A percentile compares a stretch with the other conserved stretches of the same genome.
Evolutionary conservation across 2,797 vertebrate species (phyloP).

Genomic region (Falco concolor): DNA sequence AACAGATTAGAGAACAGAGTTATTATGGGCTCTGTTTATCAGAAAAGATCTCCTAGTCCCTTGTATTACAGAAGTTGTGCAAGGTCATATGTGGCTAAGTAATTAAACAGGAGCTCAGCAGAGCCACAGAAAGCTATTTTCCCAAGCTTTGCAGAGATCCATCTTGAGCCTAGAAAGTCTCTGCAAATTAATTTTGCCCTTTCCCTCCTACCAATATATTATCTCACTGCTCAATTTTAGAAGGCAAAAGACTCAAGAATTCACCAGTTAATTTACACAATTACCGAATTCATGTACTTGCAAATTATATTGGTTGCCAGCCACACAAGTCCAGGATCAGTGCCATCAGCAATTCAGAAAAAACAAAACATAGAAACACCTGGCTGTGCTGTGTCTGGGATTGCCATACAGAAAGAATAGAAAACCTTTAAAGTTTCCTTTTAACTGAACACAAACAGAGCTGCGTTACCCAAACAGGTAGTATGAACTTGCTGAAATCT

Average conservation of each 20-base stretch:
- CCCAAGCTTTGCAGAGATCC: not conserved
- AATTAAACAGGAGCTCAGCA: slow-evolving; percentile 42
- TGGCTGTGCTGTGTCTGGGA: not conserved
- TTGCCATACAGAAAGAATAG: not conserved
- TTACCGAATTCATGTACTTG: not conserved
- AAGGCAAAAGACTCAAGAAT: not conserved
- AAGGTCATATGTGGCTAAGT: slow-evolving; percentile 15
- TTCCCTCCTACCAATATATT: not conserved
- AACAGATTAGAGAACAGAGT: not conserved
- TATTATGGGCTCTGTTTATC: slow-evolving; percentile 13
- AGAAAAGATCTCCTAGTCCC: not conserved
- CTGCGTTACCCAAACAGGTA: not conserved
- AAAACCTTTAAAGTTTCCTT: not conserved
- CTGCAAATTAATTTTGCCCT: slow-evolving; percentile 9
- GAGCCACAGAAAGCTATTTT: slow-evolving; percentile 33
- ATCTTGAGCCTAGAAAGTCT: not conserved
- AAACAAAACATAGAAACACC: accelerated
- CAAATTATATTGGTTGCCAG: not conserved
- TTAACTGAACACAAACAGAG: not conserved
- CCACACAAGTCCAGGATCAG: not conserved
- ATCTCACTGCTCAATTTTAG: not conserved
- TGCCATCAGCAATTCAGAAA: not conserved
- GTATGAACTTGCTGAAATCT: not conserved
- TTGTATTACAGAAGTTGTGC: not conserved
- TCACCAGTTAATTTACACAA: not conserved